These are phyloP conservation scores for Atta cephalotes DNA, from an alignment of 1,140 invertebrate species.

Conservation along the genomic window DNA sequence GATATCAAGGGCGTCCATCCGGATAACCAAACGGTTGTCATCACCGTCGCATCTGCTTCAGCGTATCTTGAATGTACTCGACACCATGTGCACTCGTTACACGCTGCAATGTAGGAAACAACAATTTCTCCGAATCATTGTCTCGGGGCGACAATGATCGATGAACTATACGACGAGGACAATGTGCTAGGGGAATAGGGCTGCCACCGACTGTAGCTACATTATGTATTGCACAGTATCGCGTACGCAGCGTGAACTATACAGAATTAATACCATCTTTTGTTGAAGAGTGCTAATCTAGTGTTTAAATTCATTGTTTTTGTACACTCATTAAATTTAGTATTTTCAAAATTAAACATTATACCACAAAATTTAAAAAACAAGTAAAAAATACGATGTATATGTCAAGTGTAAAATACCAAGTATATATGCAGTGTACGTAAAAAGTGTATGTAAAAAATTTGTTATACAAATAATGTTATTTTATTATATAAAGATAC, in stretches of 20 bases:
- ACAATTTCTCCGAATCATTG: slow-evolving; percentile 61
- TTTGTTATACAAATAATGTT: too few species aligned
- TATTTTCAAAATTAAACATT: neutral
- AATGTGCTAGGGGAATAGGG: slow-evolving; percentile 38
- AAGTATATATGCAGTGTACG: too few species aligned
- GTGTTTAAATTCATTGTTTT: slow-evolving; percentile 13
- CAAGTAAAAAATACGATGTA: too few species aligned
- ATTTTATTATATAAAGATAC: too few species aligned
- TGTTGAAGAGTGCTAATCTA: neutral
- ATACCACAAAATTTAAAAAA: too few species aligned
- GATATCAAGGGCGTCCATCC: slow-evolving; percentile 1
- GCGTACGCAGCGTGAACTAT: neutral
- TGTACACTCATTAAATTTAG: neutral
- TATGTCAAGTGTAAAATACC: too few species aligned
- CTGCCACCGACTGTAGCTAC: slow-evolving; percentile 2
- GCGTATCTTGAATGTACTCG: slow-evolving; percentile 28
- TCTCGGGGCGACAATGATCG: slow-evolving; percentile 69
- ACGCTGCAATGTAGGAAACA: slow-evolving; percentile 46
- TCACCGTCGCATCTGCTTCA: neutral
- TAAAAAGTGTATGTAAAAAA: too few species aligned
- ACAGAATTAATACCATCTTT: neutral
- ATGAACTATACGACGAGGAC: slow-evolving; percentile 59
- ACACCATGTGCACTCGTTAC: slow-evolving; percentile 37
- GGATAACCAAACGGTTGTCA: slow-evolving; percentile 30
- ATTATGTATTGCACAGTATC: slow-evolving; percentile 41